Conservation (phyloP, 2,113 vertebrate genomes). For the Salvelinus fontinalis region DNA sequence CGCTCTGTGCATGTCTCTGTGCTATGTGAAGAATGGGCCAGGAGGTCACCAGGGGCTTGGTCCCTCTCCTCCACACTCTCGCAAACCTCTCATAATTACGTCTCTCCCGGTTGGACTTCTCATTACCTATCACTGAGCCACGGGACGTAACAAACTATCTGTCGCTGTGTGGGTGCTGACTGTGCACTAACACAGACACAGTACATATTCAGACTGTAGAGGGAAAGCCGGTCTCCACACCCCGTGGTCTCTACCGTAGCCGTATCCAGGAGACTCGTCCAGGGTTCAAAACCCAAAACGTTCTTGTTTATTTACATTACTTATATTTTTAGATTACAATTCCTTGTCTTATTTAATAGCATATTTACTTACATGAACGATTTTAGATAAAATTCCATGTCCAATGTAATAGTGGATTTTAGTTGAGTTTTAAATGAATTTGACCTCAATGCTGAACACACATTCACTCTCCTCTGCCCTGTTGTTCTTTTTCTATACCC, state of each 20-base stretch:
- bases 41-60: conserved; percentile 28
- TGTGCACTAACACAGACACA: conserved; percentile 7
- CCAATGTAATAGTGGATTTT: neutral
- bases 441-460: conserved; percentile 1
- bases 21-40: conserved; percentile 27
- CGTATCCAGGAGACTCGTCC: neutral
- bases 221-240: neutral
- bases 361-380: neutral
- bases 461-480: neutral
- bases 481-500: neutral
- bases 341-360: neutral
- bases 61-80: conserved; percentile 27
- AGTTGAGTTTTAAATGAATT: neutral
- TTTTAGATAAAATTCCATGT: neutral
- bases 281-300: neutral
- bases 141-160: conserved; percentile 28
- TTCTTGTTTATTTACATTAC: neutral
- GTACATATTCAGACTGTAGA: neutral
- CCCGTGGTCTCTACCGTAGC: neutral
- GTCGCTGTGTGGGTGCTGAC: conserved; percentile 22
- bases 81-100: conserved; percentile 39
- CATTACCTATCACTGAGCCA: conserved; percentile 42
- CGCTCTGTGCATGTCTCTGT: neutral
- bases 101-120: conserved; percentile 32
- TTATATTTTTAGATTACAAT: neutral